A percentile compares a stretch with the other conserved stretches of the same genome.
Evolutionary conservation across 2,797 vertebrate species (phyloP).

Genomic region (Catostomus latipinnis): DNA sequence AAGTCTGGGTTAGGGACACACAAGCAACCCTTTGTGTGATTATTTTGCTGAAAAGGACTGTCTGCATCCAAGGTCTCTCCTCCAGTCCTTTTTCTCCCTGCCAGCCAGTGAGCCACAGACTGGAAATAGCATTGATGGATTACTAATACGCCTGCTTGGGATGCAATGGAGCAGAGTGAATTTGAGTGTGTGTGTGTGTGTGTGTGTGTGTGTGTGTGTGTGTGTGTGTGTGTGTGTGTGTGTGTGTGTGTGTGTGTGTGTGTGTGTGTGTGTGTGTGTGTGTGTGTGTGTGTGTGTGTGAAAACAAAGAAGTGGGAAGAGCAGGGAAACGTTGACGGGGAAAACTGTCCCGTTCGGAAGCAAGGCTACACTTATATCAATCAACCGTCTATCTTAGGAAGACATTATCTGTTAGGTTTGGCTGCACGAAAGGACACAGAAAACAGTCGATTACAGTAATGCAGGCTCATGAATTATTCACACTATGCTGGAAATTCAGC

Average conservation of each 20-base stretch:
- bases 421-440: slow-evolving; percentile 46
- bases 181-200: slow-evolving; percentile 17
- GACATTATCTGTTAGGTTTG: slow-evolving; percentile 63
- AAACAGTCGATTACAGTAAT: slow-evolving; percentile 58
- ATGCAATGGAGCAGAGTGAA: slow-evolving; percentile 67
- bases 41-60: slow-evolving; percentile 43
- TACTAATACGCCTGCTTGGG: slow-evolving; percentile 74
- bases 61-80: slow-evolving; percentile 53
- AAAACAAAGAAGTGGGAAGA: slow-evolving; percentile 41
- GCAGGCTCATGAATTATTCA: slow-evolving; percentile 58
- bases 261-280: background rate
- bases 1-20: slow-evolving; percentile 46
- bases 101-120: slow-evolving; percentile 60
- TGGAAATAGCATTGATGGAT: slow-evolving; percentile 77
- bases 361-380: slow-evolving; percentile 57
- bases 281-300: background rate
- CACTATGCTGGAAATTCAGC: slow-evolving; percentile 4
- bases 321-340: slow-evolving; percentile 28
- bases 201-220: slow-evolving; percentile 17
- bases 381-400: slow-evolving; percentile 59
- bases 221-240: background rate
- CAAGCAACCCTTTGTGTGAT: slow-evolving; percentile 51
- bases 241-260: slow-evolving; percentile 1
- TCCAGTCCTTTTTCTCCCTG: slow-evolving; percentile 43
- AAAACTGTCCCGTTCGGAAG: slow-evolving; percentile 23